These are phyloP conservation scores for Volucella inanis DNA, from an alignment of 2,888 invertebrate species.

Conservation along the genomic window DNA sequence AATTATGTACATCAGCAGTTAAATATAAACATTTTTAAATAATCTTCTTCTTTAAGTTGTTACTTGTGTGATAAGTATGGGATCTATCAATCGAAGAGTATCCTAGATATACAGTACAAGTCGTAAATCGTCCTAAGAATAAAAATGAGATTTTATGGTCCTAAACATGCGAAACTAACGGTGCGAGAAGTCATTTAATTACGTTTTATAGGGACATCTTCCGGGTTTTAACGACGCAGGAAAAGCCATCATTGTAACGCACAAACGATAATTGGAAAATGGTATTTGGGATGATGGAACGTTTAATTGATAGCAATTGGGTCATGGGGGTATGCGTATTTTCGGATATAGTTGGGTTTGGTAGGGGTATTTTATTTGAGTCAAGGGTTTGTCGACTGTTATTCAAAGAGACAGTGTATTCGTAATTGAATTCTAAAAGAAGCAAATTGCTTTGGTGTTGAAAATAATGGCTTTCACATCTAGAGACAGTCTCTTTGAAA, in stretches of 20 bases:
- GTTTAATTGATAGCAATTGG: constrained; percentile 58
- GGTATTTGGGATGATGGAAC: background rate
- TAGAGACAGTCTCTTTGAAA: too few relatives aligned
- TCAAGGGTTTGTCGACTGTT: constrained; percentile 29
- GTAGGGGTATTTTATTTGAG: constrained; percentile 20
- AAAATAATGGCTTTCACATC: too few relatives aligned
- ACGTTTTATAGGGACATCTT: constrained; percentile 53
- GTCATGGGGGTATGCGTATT: constrained; percentile 30
- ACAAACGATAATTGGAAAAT: constrained; percentile 19
- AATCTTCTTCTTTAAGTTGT: too few relatives aligned
- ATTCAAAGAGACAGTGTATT: background rate
- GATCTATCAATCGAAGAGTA: too few relatives aligned
- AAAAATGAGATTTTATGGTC: constrained; percentile 2
- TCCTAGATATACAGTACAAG: too few relatives aligned
- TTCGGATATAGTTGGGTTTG: background rate
- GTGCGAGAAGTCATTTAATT: constrained; percentile 35
- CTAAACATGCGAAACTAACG: background rate
- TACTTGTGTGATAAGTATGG: too few relatives aligned
- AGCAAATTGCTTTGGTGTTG: background rate
- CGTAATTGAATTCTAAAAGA: constrained; percentile 8
- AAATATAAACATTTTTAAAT: too few relatives aligned
- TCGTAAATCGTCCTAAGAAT: background rate
- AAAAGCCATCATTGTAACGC: background rate
- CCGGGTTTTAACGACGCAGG: constrained; percentile 46
- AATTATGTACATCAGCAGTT: too few relatives aligned